Conservation (phyloP, 2,113 vertebrate species). For the Tachysurus fulvidraco region DNA sequence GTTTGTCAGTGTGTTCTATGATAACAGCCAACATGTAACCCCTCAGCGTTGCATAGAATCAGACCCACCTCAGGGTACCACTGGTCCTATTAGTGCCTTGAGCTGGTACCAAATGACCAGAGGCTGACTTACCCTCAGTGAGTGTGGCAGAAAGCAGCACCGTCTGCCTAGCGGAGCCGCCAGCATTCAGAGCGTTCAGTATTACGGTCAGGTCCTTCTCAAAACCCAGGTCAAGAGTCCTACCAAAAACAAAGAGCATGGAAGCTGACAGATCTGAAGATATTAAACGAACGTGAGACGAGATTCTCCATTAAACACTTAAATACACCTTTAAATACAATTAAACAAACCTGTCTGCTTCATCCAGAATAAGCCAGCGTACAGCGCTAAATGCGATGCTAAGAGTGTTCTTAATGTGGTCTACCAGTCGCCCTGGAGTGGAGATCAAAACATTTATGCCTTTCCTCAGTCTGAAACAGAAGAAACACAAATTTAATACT, state of each 20-base stretch:
- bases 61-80: neutral
- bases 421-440: slow-evolving; percentile 92
- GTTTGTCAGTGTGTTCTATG: neutral
- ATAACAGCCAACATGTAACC: neutral
- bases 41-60: neutral
- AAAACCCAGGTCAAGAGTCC: slow-evolving; percentile 93
- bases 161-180: slow-evolving; percentile 78
- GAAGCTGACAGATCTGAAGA: neutral
- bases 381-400: slow-evolving; percentile 82
- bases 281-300: slow-evolving; percentile 19
- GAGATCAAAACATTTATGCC: slow-evolving; percentile 94
- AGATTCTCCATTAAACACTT: neutral
- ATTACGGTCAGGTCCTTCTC: slow-evolving; percentile 89
- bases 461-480: slow-evolving; percentile 81
- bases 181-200: slow-evolving; percentile 83
- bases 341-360: slow-evolving; percentile 87
- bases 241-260: slow-evolving; percentile 62
- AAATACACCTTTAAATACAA: neutral
- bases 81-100: neutral
- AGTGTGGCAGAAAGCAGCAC: slow-evolving; percentile 92
- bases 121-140: slow-evolving; percentile 73
- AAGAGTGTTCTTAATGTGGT: slow-evolving; percentile 91
- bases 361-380: slow-evolving; percentile 90
- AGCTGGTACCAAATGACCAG: neutral
- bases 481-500: neutral